Evolutionary conservation across 2,113 vertebrate species (phyloP).

Genomic region (Pithys albifrons): DNA sequence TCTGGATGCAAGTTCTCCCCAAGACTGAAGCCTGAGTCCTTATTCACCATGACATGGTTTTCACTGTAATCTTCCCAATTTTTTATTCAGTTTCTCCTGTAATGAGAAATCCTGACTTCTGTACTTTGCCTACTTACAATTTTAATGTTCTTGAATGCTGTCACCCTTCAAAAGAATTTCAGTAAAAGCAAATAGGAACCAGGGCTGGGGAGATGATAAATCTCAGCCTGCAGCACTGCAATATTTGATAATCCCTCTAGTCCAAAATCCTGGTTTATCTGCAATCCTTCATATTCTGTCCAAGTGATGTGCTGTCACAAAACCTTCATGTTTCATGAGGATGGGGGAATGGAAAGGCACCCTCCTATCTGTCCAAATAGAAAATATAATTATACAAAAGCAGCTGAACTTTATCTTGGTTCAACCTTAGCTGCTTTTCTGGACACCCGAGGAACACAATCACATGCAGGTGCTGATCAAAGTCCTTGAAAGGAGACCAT

Average conservation of each 20-base stretch:
- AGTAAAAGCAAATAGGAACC: background rate
- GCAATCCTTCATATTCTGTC: background rate
- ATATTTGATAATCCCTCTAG: background rate
- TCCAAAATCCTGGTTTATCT: slow-evolving; percentile 19
- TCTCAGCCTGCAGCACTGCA: background rate
- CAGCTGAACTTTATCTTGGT: background rate
- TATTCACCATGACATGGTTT: background rate
- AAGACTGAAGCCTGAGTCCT: background rate
- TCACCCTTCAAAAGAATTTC: slow-evolving; percentile 12
- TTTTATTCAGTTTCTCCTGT: background rate
- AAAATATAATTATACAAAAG: background rate
- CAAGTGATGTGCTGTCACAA: background rate
- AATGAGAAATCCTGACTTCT: slow-evolving; percentile 6
- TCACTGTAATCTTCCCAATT: background rate
- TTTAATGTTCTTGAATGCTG: background rate
- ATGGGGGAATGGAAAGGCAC: background rate
- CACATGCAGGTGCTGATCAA: background rate
- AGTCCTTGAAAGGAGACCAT: background rate
- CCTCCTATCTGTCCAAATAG: background rate
- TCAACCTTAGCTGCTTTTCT: background rate
- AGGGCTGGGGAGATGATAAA: background rate
- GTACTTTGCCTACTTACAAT: background rate
- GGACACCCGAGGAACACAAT: background rate
- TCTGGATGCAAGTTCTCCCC: background rate
- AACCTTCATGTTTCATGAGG: background rate